A percentile compares a stretch with the other conserved stretches of the same genome.
These are phyloP conservation scores for Chirona hameri DNA, from an alignment of 2,888 invertebrate genomes.

Conservation along the genomic window DNA sequence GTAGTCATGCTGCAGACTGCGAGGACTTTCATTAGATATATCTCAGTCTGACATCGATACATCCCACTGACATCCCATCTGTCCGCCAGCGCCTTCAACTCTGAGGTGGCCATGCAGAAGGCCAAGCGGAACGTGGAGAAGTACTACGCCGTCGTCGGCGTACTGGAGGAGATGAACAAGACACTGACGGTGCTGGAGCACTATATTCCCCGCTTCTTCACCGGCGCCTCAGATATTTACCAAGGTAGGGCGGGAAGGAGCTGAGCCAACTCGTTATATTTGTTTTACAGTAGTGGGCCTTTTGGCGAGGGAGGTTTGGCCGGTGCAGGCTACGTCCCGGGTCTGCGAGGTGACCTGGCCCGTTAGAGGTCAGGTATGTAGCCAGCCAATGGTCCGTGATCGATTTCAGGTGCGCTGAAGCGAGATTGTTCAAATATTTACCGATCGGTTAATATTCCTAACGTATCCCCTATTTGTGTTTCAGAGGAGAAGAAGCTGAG, in stretches of 20 bases:
- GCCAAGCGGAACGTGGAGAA: conserved; percentile 81
- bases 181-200: conserved; percentile 80
- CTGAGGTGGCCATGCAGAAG: conserved; percentile 71
- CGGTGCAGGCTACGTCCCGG: too few relatives aligned
- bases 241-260: conserved; percentile 57
- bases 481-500: conserved; percentile 42
- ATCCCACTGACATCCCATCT: not conserved
- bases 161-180: conserved; percentile 80
- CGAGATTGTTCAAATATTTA: too few relatives aligned
- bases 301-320: too few relatives aligned
- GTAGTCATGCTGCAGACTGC: too few relatives aligned
- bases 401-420: too few relatives aligned
- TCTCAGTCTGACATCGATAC: too few relatives aligned
- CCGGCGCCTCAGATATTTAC: conserved; percentile 71
- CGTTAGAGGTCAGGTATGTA: too few relatives aligned
- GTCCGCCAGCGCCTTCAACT: conserved; percentile 71
- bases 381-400: too few relatives aligned
- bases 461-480: conserved; percentile 32
- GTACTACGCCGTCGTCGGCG: conserved; percentile 83
- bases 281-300: too few relatives aligned
- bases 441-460: conserved; percentile 29
- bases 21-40: too few relatives aligned
- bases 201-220: conserved; percentile 78
- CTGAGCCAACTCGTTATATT: too few relatives aligned
- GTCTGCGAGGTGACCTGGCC: too few relatives aligned